Conservation (phyloP, 2,888 invertebrate species). For the Pegoplata infirma region DNA sequence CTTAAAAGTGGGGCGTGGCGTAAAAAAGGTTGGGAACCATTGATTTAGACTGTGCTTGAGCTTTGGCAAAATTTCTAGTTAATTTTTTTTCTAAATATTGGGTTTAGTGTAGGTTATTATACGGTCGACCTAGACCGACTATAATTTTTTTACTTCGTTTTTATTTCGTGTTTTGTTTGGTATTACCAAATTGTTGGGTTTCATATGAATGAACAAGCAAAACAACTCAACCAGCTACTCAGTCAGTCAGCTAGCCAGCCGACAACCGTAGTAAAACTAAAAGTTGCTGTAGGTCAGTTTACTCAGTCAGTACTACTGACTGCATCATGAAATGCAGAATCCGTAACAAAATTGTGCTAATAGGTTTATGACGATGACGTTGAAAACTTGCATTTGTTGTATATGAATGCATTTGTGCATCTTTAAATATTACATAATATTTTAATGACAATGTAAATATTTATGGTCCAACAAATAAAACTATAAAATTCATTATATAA, state of each 20-base stretch:
- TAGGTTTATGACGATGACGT: slow-evolving; percentile 22
- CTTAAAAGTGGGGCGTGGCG: too few relatives aligned
- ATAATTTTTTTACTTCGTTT: too few relatives aligned
- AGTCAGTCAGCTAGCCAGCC: too few relatives aligned
- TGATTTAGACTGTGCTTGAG: too few relatives aligned
- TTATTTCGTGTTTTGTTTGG: slow-evolving; percentile 23
- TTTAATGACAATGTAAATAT: slow-evolving; percentile 16
- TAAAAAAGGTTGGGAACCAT: too few relatives aligned
- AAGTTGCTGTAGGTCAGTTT: slow-evolving; percentile 64
- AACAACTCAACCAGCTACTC: too few relatives aligned
- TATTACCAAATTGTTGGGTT: slow-evolving; percentile 53
- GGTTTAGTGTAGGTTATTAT: too few relatives aligned
- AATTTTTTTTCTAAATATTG: too few relatives aligned
- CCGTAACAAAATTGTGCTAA: slow-evolving; percentile 46
- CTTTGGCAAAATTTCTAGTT: too few relatives aligned
- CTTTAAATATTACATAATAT: slow-evolving; percentile 51
- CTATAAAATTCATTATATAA: neutral
- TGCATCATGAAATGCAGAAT: slow-evolving; percentile 45
- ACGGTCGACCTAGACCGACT: too few relatives aligned
- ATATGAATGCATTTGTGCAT: slow-evolving; percentile 21
- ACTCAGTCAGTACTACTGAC: neutral
- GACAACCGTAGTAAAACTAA: slow-evolving; percentile 34
- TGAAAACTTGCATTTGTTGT: slow-evolving; percentile 9
- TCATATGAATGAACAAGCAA: slow-evolving; percentile 31
- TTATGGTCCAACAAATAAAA: neutral